phyloP scores from a whole-genome alignment of 2,113 vertebrate genomes.

The Crocuta crocuta region DNA sequence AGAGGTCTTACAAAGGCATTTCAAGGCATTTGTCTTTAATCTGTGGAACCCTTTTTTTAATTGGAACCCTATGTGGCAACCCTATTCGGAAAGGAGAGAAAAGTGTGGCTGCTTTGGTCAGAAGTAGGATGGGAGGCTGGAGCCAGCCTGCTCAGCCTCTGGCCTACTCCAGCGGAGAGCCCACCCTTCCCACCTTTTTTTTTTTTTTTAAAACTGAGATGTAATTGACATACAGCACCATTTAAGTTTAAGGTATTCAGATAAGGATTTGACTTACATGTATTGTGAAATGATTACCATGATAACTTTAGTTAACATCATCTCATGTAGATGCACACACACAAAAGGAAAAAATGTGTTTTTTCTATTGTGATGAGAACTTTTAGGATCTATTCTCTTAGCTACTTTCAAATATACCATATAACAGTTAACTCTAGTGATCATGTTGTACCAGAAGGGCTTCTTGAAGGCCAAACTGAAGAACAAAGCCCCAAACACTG shows the following conservation, averaged over 20 bases:
- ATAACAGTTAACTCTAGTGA: background rate
- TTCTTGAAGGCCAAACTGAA: background rate
- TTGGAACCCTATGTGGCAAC: slow-evolving; percentile 8
- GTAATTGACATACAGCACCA: background rate
- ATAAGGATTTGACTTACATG: background rate
- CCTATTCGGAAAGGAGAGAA: background rate
- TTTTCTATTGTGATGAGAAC: background rate
- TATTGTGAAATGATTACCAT: background rate
- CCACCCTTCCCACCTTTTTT: background rate
- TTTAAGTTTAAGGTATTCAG: background rate
- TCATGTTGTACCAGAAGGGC: background rate
- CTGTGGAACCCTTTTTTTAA: background rate
- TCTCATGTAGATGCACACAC: background rate
- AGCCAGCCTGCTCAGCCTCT: background rate
- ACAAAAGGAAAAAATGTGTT: background rate
- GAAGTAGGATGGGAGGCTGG: background rate
- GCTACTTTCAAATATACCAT: background rate
- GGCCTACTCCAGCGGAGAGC: background rate
- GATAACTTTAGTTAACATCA: background rate
- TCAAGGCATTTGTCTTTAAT: background rate
- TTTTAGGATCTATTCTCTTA: background rate
- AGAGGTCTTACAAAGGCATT: background rate
- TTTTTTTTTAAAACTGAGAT: background rate
- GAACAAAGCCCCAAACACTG: background rate
- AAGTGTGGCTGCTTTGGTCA: background rate